Conservation (phyloP, 1,140 invertebrate species). For the Drosophila murphyi region DNA sequence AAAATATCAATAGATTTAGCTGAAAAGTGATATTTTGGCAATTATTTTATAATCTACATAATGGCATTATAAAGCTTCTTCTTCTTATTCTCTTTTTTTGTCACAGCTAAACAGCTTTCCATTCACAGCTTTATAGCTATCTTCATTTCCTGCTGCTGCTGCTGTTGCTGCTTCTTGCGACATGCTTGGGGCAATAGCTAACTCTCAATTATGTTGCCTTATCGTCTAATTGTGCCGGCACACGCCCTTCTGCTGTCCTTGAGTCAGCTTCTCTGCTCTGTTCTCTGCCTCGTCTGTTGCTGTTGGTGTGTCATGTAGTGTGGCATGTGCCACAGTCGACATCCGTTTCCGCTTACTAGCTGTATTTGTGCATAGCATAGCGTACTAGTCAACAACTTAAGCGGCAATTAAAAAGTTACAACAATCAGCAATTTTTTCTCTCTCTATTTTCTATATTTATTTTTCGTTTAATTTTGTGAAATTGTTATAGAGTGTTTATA, state of each 20-base stretch:
- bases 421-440: conserved; percentile 2
- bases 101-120: conserved; percentile 6
- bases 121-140: conserved; percentile 14
- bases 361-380: conserved; percentile 12
- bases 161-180: not conserved
- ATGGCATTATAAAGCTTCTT: not conserved
- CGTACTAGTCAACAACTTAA: conserved; percentile 30
- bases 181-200: conserved; percentile 9
- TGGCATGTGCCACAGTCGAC: conserved; percentile 30
- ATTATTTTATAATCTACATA: not conserved
- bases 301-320: not conserved
- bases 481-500: conserved; percentile 20
- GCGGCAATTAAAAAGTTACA: conserved; percentile 44
- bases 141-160: conserved; percentile 39
- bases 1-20: not conserved
- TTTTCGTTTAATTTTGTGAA: conserved; percentile 27
- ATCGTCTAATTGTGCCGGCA: conserved; percentile 45
- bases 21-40: not conserved
- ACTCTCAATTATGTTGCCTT: conserved; percentile 46
- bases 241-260: conserved; percentile 30
- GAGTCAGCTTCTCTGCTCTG: conserved; percentile 5
- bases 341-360: conserved; percentile 45
- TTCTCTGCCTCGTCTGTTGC: not conserved
- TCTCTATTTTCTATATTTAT: not conserved
- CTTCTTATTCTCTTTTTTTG: conserved; percentile 3